phyloP scores from a whole-genome alignment of 2,113 vertebrate genomes.

The Antechinus flavipes region DNA sequence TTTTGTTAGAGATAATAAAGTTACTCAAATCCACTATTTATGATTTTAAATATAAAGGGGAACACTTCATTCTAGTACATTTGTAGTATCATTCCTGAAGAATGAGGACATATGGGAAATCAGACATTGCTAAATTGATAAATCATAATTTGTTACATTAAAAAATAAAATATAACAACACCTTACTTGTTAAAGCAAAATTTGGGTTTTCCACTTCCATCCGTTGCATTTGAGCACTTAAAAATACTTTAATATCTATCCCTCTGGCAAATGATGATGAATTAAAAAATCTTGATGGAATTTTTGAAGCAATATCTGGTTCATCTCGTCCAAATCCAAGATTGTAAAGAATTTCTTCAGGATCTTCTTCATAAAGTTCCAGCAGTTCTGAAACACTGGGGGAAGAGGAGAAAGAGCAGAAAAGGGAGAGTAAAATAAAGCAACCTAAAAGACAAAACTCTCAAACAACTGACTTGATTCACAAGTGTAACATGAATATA shows the following conservation, averaged over 20 bases:
- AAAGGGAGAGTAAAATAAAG: background rate
- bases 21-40: background rate
- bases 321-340: conserved; percentile 98
- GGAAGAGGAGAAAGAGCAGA: background rate
- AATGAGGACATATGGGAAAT: conserved; percentile 18
- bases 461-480: background rate
- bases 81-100: conserved; percentile 38
- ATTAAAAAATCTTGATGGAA: conserved; percentile 96
- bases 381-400: conserved; percentile 96
- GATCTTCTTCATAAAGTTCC: conserved; percentile 98
- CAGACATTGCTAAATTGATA: background rate
- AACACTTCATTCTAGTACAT: conserved; percentile 23
- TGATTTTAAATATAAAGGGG: background rate
- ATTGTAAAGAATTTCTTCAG: conserved; percentile 97
- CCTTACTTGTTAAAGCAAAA: conserved; percentile 97
- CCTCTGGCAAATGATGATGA: conserved; percentile 92
- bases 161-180: conserved; percentile 47
- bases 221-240: conserved; percentile 96
- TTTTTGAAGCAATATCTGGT: conserved; percentile 95
- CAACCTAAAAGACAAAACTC: background rate
- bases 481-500: conserved; percentile 10
- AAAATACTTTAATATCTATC: conserved; percentile 98
- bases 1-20: background rate
- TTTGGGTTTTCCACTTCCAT: conserved; percentile 98
- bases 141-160: background rate